phyloP scores from a whole-genome alignment of 2,113 vertebrate species.

The Amblyornis subalaris region DNA sequence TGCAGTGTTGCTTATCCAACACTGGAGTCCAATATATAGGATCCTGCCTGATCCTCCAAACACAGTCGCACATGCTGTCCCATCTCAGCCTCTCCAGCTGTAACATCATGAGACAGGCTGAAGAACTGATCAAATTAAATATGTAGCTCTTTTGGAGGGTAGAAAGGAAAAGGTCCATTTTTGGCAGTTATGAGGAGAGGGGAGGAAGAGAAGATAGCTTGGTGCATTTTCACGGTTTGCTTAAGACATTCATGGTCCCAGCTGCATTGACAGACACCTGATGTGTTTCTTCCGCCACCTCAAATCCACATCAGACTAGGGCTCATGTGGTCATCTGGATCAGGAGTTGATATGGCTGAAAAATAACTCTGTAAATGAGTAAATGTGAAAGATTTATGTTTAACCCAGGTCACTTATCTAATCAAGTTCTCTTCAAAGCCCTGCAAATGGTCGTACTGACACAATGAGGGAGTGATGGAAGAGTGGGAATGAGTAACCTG shows the following conservation, averaged over 20 bases:
- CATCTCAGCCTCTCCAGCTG: neutral
- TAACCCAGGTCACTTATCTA: conserved; percentile 7
- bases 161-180: neutral
- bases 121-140: neutral
- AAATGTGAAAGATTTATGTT: neutral
- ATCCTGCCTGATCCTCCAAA: neutral
- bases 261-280: neutral
- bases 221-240: neutral
- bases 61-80: neutral
- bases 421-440: neutral
- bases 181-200: neutral
- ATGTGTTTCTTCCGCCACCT: neutral
- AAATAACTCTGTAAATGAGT: conserved; percentile 9
- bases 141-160: neutral
- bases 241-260: neutral
- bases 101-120: neutral
- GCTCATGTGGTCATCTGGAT: neutral
- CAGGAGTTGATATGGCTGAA: neutral
- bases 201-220: neutral
- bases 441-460: neutral
- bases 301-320: neutral
- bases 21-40: rapidly evolving
- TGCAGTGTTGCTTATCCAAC: neutral
- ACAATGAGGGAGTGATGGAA: neutral
- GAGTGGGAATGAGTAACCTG: neutral